phyloP scores from a whole-genome alignment of 1,140 invertebrate genomes.

The Holotrichia oblita region DNA sequence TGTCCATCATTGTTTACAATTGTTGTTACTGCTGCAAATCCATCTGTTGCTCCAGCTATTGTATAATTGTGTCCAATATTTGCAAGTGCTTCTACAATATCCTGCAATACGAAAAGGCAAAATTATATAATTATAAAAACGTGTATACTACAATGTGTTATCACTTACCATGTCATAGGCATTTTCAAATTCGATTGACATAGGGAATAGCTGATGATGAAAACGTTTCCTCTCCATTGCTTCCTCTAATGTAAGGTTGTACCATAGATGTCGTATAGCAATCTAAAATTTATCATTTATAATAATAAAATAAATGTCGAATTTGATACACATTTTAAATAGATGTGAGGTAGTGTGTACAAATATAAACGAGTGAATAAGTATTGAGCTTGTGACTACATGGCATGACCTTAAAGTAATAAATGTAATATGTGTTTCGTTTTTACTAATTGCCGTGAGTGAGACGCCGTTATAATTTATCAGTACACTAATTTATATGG shows the following conservation, averaged over 20 bases:
- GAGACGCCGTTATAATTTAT: too few species aligned
- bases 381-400: too few species aligned
- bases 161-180: slow-evolving; percentile 57
- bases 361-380: too few species aligned
- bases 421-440: too few species aligned
- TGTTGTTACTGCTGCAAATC: slow-evolving; percentile 66
- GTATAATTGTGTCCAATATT: slow-evolving; percentile 64
- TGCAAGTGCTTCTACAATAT: slow-evolving; percentile 51
- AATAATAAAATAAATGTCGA: too few species aligned
- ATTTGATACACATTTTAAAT: too few species aligned
- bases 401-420: too few species aligned
- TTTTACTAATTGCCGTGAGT: too few species aligned
- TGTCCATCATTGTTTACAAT: slow-evolving; percentile 60
- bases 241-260: slow-evolving; percentile 84
- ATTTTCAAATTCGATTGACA: slow-evolving; percentile 81
- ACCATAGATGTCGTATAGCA: slow-evolving; percentile 84
- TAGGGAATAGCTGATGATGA: slow-evolving; percentile 93
- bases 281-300: too few species aligned
- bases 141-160: neutral
- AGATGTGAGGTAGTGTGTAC: too few species aligned
- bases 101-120: neutral
- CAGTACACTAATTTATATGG: too few species aligned
- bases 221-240: slow-evolving; percentile 88
- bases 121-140: neutral
- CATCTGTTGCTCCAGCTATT: slow-evolving; percentile 59